phyloP scores from a whole-genome alignment of 2,888 invertebrate species.

The Nomada lathburiana region DNA sequence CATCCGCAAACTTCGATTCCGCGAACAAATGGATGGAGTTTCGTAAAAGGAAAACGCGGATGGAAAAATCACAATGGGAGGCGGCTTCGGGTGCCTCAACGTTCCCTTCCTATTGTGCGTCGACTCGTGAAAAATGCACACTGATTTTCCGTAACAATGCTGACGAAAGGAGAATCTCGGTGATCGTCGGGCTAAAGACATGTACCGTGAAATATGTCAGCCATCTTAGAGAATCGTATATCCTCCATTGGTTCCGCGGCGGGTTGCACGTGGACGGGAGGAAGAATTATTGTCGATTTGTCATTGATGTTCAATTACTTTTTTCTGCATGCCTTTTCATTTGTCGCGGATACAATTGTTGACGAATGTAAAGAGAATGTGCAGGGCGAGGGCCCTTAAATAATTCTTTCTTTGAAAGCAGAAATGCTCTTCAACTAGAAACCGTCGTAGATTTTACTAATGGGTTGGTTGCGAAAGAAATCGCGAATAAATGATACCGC shows the following conservation, averaged over 20 bases:
- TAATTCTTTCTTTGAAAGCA: too few species aligned
- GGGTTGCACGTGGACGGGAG: background rate
- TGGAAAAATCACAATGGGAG: slow-evolving; percentile 71
- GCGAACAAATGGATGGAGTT: slow-evolving; percentile 73
- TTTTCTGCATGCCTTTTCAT: background rate
- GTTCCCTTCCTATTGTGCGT: slow-evolving; percentile 67
- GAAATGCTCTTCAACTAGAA: too few species aligned
- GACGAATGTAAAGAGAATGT: too few species aligned
- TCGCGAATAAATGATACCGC: too few species aligned
- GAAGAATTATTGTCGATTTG: slow-evolving; percentile 25
- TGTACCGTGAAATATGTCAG: slow-evolving; percentile 61
- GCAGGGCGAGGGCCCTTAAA: too few species aligned
- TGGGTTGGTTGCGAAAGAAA: too few species aligned
- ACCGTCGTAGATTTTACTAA: too few species aligned
- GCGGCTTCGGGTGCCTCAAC: slow-evolving; percentile 60
- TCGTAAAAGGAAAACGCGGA: slow-evolving; percentile 65
- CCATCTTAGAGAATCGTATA: slow-evolving; percentile 41
- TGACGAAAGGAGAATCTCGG: slow-evolving; percentile 71
- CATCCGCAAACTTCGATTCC: slow-evolving; percentile 72
- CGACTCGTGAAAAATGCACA: slow-evolving; percentile 73
- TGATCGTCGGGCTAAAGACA: slow-evolving; percentile 67
- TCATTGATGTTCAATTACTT: slow-evolving; percentile 16
- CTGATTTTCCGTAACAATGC: slow-evolving; percentile 75
- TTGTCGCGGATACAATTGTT: background rate
- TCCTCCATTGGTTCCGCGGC: slow-evolving; percentile 1